Conservation (phyloP, 2,888 invertebrate species). For the Leptopilina myrica region DNA sequence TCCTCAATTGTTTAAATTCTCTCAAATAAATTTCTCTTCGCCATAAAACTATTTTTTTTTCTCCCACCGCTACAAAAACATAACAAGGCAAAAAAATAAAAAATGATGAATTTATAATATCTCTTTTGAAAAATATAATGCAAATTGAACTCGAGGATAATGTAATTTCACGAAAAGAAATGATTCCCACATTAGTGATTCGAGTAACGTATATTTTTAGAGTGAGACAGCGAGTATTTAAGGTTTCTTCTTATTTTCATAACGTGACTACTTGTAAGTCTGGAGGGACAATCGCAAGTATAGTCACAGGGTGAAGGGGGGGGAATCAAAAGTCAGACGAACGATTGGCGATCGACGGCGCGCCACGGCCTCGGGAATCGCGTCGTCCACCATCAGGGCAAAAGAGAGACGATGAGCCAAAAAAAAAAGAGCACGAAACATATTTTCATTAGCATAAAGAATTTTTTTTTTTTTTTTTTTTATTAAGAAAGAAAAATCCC, state of each 20-base stretch:
- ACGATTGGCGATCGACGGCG: conserved; percentile 25
- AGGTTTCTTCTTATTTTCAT: conserved; percentile 31
- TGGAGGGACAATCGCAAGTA: conserved; percentile 27
- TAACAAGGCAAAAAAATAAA: no score
- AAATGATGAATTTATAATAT: not conserved
- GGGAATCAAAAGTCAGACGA: conserved; percentile 30
- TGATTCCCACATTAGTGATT: conserved; percentile 9
- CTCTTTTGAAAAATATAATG: not conserved
- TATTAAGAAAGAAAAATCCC: conserved; percentile 15
- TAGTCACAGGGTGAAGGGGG: not conserved
- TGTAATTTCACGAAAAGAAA: conserved; percentile 15
- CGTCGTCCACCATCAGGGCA: not conserved
- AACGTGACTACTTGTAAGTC: conserved; percentile 36
- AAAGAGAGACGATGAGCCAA: conserved; percentile 18
- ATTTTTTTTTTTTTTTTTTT: conserved; percentile 39
- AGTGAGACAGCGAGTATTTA: conserved; percentile 1
- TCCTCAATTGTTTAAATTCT: no score
- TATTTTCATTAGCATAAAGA: conserved; percentile 38
- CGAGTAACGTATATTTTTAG: conserved; percentile 26
- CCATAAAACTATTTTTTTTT: no score
- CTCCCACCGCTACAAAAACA: no score
- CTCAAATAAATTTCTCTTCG: no score
- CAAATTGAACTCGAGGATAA: not conserved
- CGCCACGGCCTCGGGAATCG: conserved; percentile 7
- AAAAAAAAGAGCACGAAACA: not conserved